Percentiles rank a stretch among this genome's conserved stretches.
Conservation (phyloP, 2,113 vertebrate species). For the Rhinogobius similis region DNA sequence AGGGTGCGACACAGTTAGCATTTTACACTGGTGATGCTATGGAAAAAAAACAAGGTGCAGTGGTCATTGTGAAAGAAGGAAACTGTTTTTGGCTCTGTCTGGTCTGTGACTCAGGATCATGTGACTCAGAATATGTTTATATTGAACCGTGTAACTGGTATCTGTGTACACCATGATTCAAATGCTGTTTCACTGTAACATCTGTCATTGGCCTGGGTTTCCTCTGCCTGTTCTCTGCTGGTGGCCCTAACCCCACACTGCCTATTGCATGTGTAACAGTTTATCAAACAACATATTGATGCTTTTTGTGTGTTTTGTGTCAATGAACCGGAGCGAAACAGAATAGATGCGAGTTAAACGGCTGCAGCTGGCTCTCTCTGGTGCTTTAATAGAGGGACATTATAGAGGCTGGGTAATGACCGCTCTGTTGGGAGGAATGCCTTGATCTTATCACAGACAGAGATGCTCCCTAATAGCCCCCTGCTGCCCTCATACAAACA, state of each 20-base stretch:
- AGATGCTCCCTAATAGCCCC: conserved; percentile 66
- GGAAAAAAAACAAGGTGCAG: too few species aligned
- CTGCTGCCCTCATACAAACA: conserved; percentile 56
- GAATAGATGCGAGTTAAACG: conserved; percentile 63
- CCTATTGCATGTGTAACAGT: conserved; percentile 41
- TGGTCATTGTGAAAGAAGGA: not conserved
- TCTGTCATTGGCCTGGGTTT: conserved; percentile 16
- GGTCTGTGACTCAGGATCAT: conserved; percentile 23
- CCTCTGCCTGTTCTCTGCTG: conserved; percentile 15
- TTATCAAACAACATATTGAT: conserved; percentile 47
- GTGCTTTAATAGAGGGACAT: conserved; percentile 73
- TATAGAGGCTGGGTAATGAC: conserved; percentile 75
- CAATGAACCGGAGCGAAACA: conserved; percentile 60
- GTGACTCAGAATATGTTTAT: conserved; percentile 60
- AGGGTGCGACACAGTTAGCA: too few species aligned
- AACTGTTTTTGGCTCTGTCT: not conserved
- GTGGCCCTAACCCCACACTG: conserved; percentile 33
- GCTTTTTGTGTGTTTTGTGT: conserved; percentile 43
- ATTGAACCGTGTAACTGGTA: conserved; percentile 20
- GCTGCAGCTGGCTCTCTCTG: conserved; percentile 68
- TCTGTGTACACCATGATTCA: conserved; percentile 22
- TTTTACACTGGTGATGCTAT: too few species aligned
- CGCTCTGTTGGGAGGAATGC: conserved; percentile 71
- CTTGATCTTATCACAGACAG: conserved; percentile 76
- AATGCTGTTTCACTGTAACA: conserved; percentile 19